phyloP scores from a whole-genome alignment of 92 coral and sea anemone species.

The Parazoanthus darwini region DNA sequence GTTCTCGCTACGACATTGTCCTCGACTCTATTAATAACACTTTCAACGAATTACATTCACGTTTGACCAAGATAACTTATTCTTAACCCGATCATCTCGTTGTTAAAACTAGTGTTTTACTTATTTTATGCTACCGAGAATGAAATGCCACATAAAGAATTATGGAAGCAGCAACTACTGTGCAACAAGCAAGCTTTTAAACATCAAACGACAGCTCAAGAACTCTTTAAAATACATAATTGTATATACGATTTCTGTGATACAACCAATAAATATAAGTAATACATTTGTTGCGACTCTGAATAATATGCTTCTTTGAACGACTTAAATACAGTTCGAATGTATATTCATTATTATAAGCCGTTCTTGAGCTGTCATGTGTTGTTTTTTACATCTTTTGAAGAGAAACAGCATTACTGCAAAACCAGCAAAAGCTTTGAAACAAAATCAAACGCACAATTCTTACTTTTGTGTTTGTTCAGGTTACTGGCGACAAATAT shows the following conservation, averaged over 20 bases:
- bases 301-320: not conserved
- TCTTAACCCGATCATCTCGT: not conserved
- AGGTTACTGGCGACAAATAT: conserved; percentile 47
- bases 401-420: not conserved
- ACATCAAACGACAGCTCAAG: conserved; percentile 26
- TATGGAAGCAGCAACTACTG: not conserved
- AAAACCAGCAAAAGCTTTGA: not conserved
- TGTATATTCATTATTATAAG: conserved; percentile 9
- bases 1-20: not conserved
- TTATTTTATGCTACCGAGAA: not conserved
- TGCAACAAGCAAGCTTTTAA: not conserved
- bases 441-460: conserved; percentile 23
- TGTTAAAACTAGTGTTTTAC: not conserved
- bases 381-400: not conserved
- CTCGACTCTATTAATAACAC: not conserved
- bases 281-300: not conserved
- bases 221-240: not conserved
- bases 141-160: not conserved
- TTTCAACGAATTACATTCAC: not conserved
- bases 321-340: conserved; percentile 29
- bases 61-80: not conserved
- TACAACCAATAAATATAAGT: conserved; percentile 27
- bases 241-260: not conserved
- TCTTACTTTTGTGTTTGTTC: conserved; percentile 25
- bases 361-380: not conserved